phyloP scores from a whole-genome alignment of 2,797 vertebrate species.

The Oreortyx pictus region DNA sequence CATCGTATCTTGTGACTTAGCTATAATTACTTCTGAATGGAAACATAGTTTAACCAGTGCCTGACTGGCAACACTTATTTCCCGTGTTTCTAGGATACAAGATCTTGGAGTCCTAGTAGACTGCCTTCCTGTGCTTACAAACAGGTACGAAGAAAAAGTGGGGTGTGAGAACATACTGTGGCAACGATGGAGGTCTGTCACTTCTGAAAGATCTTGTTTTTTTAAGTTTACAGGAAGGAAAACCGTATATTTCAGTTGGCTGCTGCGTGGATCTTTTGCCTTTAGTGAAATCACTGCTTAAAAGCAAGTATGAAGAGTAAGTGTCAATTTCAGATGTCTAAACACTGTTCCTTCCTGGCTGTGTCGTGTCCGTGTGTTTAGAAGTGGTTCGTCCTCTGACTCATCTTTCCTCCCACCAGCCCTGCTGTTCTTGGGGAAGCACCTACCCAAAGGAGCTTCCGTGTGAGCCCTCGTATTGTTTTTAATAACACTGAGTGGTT shows the following conservation, averaged over 20 bases:
- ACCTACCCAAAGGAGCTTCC: background rate
- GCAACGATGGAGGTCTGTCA: background rate
- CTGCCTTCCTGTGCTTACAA: constrained; percentile 91
- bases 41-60: background rate
- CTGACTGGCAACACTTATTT: constrained; percentile 13
- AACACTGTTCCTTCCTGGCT: background rate
- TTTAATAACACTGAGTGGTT: background rate
- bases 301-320: constrained; percentile 92
- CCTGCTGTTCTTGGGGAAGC: background rate
- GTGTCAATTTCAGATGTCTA: constrained; percentile 59
- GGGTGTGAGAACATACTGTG: background rate
- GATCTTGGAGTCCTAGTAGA: constrained; percentile 91
- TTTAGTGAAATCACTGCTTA: constrained; percentile 88
- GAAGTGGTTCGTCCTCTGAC: background rate
- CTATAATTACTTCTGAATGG: background rate
- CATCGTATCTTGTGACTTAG: background rate
- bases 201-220: constrained; percentile 48
- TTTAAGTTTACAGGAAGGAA: constrained; percentile 89
- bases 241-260: constrained; percentile 88
- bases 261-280: constrained; percentile 93
- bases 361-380: background rate
- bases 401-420: background rate
- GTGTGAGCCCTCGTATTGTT: background rate
- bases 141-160: constrained; percentile 82
- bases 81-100: constrained; percentile 84